Base-by-base conservation (phyloP, 2,888 invertebrate species). In the Amblyjoppa fuscipennis region DNA sequence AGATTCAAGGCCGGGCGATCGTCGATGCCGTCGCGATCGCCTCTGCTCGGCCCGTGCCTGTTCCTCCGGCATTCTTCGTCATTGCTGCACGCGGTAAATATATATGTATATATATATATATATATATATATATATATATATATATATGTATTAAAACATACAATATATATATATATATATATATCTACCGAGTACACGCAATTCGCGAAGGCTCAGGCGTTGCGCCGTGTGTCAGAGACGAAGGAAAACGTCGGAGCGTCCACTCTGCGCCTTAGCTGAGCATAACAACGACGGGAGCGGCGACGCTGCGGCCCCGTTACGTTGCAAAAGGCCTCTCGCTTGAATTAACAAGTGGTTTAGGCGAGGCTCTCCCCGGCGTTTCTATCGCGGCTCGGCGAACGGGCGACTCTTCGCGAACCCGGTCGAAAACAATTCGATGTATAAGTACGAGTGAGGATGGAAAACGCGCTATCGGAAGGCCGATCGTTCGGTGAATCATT, bases 271-370 rank as follows among this genome's bases (percentile, higher is more conserved):
- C 75, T 66, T 76, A 68, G 31, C 64, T 5, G 61, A 70, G 61
- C 45, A 59, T 20, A 20, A 25, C 59, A 74, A 74, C 28, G 38
- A 56, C 71, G 73, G 73, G 71, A 59, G 71, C 66, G 70, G 73
- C 69, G 28, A 79, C 75, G 61, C 75, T 49, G 45, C 64, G 71
- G 71, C 49, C 71, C 49, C 75, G 80, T 71, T 56, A 70, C 1
- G 64, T 71, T 80, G 80, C 84, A 80, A 80, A 76, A 80, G 76
- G 76, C 76, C 45, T 80, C 70, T 84, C 71, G 80, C 70, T 80
- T 76, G 80, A 80, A 84, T 84, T 84, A 84, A 84, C 84, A 80
- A 84, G 80, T 80, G 70, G 84, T 80, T 84, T 80, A 80, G 84
- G 76, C 84, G 80, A 79, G 75, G 79, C 70, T 76, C 70, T 76